These are phyloP conservation scores for Oceanodroma leucorhoa DNA, from an alignment of 2,797 vertebrate species.

Conservation along the genomic window DNA sequence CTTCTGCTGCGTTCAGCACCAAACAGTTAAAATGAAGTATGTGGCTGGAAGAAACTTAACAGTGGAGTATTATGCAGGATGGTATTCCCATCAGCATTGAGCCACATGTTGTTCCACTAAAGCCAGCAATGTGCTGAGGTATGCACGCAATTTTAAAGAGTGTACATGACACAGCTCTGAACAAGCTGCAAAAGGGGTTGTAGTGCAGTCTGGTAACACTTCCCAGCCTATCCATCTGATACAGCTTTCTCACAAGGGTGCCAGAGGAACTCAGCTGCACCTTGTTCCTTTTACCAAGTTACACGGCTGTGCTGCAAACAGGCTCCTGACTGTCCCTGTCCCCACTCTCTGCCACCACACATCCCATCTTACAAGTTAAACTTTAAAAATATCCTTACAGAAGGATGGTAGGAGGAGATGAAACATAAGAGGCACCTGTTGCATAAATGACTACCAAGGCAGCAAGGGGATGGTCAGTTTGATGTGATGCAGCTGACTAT, in stretches of 20 bases:
- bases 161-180: background rate
- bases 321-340: background rate
- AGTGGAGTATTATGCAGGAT: conserved; percentile 14
- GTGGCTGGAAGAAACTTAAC: conserved; percentile 42
- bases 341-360: background rate
- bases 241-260: background rate
- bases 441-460: background rate
- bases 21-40: conserved; percentile 55
- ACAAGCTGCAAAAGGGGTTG: conserved; percentile 27
- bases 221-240: background rate
- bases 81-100: conserved; percentile 40
- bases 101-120: conserved; percentile 41
- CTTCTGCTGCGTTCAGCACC: background rate
- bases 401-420: background rate
- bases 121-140: conserved; percentile 35
- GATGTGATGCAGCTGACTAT: background rate
- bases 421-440: background rate
- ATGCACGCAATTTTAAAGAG: conserved; percentile 11
- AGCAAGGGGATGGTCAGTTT: background rate
- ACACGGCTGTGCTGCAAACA: background rate
- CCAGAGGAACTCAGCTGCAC: background rate
- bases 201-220: background rate
- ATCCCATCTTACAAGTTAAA: background rate
- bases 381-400: background rate
- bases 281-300: background rate